phyloP scores from a whole-genome alignment of 2,113 vertebrate genomes.

The Progne subis region DNA sequence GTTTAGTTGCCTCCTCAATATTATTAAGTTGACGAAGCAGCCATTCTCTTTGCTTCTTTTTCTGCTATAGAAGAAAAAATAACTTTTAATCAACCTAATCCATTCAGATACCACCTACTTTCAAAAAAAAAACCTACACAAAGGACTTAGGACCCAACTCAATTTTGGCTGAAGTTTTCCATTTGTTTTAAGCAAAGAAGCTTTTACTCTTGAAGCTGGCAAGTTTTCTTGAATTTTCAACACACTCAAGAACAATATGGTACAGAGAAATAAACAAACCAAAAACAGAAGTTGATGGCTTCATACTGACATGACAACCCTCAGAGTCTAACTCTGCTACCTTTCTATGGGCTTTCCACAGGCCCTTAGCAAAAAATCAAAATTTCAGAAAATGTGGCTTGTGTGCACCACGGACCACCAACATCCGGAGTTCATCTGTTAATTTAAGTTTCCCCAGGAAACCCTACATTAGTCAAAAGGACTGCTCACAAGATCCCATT shows the following conservation, averaged over 20 bases:
- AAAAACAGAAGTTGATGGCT: not conserved
- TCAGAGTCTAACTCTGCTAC: not conserved
- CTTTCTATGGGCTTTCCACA: not conserved
- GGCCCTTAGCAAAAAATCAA: not conserved
- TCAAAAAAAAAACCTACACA: not conserved
- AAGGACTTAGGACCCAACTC: not conserved
- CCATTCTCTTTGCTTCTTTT: conserved; percentile 68
- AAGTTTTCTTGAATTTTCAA: not conserved
- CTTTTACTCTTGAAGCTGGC: not conserved
- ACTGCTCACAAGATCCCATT: not conserved
- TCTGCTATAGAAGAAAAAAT: conserved; percentile 23
- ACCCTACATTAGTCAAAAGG: not conserved
- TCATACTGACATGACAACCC: not conserved
- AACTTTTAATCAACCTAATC: not conserved
- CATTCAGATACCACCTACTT: not conserved
- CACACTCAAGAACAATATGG: not conserved
- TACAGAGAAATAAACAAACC: not conserved
- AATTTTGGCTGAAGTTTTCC: not conserved
- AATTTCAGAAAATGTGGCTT: not conserved
- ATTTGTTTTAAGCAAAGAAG: not conserved
- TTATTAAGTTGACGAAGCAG: conserved; percentile 76
- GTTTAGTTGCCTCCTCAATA: conserved; percentile 79
- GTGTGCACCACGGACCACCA: not conserved
- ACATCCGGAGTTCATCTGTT: not conserved
- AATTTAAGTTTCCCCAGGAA: not conserved